Evolutionary conservation across 2,797 vertebrate species (phyloP).

Genomic region (Chelon labrosus): DNA sequence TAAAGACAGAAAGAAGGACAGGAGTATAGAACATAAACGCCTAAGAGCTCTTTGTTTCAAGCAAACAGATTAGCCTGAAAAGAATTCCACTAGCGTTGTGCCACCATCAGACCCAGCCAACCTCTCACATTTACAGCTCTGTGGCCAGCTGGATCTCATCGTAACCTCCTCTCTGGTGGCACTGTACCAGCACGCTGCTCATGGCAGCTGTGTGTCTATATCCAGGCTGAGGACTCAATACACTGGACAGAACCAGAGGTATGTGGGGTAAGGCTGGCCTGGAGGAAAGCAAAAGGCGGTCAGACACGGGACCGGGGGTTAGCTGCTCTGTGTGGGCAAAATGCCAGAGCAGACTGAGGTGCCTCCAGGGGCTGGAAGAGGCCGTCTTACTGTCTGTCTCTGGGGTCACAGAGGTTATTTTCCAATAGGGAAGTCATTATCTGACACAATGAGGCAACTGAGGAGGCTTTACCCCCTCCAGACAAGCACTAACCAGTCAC

Average conservation of each 20-base stretch:
- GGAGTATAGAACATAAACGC: not conserved
- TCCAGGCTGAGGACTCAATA: conserved; percentile 17
- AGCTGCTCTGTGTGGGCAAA: conserved; percentile 59
- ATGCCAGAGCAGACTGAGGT: conserved; percentile 71
- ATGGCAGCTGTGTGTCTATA: conserved; percentile 16
- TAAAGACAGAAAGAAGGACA: not conserved
- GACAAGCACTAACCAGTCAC: conserved; percentile 30
- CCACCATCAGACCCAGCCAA: conserved; percentile 38
- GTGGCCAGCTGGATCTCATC: conserved; percentile 1
- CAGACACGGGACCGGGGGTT: conserved; percentile 32
- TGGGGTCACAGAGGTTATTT: conserved; percentile 71
- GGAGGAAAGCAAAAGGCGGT: conserved; percentile 16
- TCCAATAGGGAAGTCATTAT: conserved; percentile 82
- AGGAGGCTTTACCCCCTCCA: conserved; percentile 46
- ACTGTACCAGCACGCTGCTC: conserved; percentile 23
- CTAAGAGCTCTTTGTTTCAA: conserved; percentile 19
- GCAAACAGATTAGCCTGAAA: conserved; percentile 9
- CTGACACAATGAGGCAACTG: conserved; percentile 75
- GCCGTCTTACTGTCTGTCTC: conserved; percentile 77
- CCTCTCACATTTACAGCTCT: conserved; percentile 74
- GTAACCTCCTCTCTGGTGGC: conserved; percentile 27
- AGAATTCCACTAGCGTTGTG: not conserved
- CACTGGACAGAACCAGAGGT: conserved; percentile 13
- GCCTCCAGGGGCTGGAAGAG: conserved; percentile 64
- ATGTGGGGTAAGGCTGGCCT: conserved; percentile 1